A percentile compares a stretch with the other conserved stretches of the same genome.
phyloP scores from a whole-genome alignment of 2,113 vertebrate species.

The Falco punctatus region DNA sequence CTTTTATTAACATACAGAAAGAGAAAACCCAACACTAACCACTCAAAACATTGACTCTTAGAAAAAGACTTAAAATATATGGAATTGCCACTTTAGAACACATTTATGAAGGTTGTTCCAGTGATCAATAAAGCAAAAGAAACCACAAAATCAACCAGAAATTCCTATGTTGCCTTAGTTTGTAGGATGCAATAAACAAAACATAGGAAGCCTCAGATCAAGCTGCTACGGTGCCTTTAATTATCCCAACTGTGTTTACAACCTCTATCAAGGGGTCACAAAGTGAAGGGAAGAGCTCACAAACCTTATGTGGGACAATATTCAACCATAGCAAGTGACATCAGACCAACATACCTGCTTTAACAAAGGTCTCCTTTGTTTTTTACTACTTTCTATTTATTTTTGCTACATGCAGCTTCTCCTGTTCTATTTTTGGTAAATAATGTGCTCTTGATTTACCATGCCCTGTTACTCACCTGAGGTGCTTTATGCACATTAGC shows the following conservation, averaged over 20 bases:
- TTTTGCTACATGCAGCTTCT: constrained; percentile 11
- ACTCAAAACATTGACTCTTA: background rate
- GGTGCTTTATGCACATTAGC: background rate
- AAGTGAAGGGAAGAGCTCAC: background rate
- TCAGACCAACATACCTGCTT: background rate
- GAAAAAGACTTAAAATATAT: background rate
- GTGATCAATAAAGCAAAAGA: background rate
- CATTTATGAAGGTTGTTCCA: background rate
- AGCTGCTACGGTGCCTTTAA: background rate
- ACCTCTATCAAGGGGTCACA: background rate
- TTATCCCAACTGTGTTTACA: background rate
- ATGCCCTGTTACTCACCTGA: background rate
- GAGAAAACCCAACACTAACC: background rate
- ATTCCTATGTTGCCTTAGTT: background rate
- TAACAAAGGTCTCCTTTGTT: background rate
- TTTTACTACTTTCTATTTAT: constrained; percentile 24
- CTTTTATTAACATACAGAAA: background rate
- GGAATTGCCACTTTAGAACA: background rate
- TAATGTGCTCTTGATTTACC: background rate
- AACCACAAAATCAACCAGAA: constrained; percentile 10
- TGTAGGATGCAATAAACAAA: background rate
- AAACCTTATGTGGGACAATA: background rate
- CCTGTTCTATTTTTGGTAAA: background rate
- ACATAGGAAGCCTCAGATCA: background rate
- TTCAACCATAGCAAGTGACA: constrained; percentile 11